Evolutionary conservation across 2,888 invertebrate genomes (phyloP), one percentile per base, ranked within the genome.

Genomic region (Amblyjoppa fuscipennis): DNA sequence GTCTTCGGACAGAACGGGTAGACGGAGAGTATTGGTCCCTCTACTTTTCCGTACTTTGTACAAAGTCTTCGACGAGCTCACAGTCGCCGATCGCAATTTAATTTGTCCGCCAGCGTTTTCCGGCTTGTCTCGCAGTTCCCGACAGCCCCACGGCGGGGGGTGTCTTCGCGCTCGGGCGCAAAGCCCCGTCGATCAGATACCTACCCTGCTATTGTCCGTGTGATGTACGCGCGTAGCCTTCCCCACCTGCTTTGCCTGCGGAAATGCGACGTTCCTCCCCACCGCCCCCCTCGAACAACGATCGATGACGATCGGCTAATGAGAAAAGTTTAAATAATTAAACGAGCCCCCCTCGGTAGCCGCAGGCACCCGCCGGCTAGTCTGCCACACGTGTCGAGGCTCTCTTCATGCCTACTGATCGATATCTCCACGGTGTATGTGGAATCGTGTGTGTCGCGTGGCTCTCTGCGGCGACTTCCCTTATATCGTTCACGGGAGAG

Each of bases 291-390:
- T 75, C 56, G 34, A 64, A 64, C 31, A 64, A 28, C 81, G 78
- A 85, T 84, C 84, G 75, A 84, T 83, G 83, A 85, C 86, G 83
- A 87, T 87, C 82, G 84, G 66, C 77, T 87, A 86, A 88, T 87
- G 87, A 88, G 86, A 84, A 88, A 88, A 88, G 88, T 88, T 88
- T 88, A 86, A 88, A 88, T 88, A 87, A 88, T 88, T 88, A 88
- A 88, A 84, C 66, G 77, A 83, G 71, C 78, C 74, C 73, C 61
- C 61, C 31, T 49, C 81, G 78, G 59, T 66, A 31, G 84, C 79
- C 83, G 56, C 61, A 13, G 80, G 74, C 75, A 28, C 81, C 82
- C 74, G 74, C 41, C 74, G 68, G 77, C 64, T 75, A 70, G 81
- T 73, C 85, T 84, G 56, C 78, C 84, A 56, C 81, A 73, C 64